phyloP scores from a whole-genome alignment of 2,888 invertebrate species.

The Papilio gigon region DNA sequence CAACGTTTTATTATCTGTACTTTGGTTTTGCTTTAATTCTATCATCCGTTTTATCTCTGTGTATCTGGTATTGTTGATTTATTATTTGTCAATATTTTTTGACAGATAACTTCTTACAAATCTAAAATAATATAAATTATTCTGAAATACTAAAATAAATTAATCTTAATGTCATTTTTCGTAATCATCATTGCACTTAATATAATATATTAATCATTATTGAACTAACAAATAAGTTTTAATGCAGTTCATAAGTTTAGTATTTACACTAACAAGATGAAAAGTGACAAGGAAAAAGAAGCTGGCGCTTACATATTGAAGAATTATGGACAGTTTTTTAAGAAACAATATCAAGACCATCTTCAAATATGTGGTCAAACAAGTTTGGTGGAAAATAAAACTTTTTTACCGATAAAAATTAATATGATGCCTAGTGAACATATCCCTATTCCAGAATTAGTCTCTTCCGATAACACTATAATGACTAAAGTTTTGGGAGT shows the following conservation, averaged over 20 bases:
- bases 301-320: conserved; percentile 68
- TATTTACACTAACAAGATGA: conserved; percentile 53
- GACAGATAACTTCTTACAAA: too few relatives aligned
- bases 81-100: too few relatives aligned
- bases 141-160: too few relatives aligned
- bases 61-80: too few relatives aligned
- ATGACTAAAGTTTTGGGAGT: conserved; percentile 91
- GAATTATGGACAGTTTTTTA: conserved; percentile 76
- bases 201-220: too few relatives aligned
- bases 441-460: conserved; percentile 85
- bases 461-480: conserved; percentile 91
- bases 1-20: too few relatives aligned
- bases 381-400: conserved; percentile 65
- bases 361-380: conserved; percentile 52
- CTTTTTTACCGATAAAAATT: conserved; percentile 68
- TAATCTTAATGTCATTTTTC: background rate
- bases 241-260: background rate
- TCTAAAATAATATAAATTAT: too few relatives aligned
- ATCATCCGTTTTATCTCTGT: too few relatives aligned
- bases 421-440: conserved; percentile 82
- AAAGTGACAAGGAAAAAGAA: conserved; percentile 68
- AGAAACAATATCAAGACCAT: conserved; percentile 70
- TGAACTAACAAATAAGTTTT: background rate
- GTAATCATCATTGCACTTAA: too few relatives aligned
- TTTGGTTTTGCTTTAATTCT: too few relatives aligned